Percentiles rank a stretch among this genome's conserved stretches.
phyloP scores from a whole-genome alignment of 2,797 vertebrate genomes.

The Acipenser ruthenus region DNA sequence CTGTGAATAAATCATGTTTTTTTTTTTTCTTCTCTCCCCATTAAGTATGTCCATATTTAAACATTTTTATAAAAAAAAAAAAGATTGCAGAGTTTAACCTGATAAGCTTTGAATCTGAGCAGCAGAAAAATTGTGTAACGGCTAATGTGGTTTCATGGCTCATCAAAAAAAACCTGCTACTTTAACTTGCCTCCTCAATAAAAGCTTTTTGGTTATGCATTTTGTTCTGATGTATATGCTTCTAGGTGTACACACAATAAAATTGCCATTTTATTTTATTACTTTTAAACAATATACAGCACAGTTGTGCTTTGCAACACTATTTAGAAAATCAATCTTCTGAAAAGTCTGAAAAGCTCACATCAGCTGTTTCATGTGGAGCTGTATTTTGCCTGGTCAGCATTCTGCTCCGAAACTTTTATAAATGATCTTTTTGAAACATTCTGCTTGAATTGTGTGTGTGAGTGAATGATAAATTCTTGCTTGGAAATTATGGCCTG shows the following conservation, averaged over 20 bases:
- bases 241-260: background rate
- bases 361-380: slow-evolving; percentile 22
- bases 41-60: too few species aligned
- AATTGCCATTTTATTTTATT: slow-evolving; percentile 15
- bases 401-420: slow-evolving; percentile 19
- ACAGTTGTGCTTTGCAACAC: slow-evolving; percentile 12
- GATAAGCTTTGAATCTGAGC: slow-evolving; percentile 1
- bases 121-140: background rate
- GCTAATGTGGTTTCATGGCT: background rate
- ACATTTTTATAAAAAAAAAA: too few species aligned
- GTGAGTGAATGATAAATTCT: too few species aligned
- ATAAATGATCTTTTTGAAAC: slow-evolving; percentile 9
- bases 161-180: background rate
- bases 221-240: background rate
- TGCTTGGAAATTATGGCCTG: too few species aligned
- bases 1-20: too few species aligned
- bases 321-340: slow-evolving; percentile 24
- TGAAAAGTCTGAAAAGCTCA: slow-evolving; percentile 7
- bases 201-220: background rate
- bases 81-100: background rate
- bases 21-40: too few species aligned
- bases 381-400: slow-evolving; percentile 23
- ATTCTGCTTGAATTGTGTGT: too few species aligned
- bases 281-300: slow-evolving; percentile 4
- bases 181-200: background rate